Evolutionary conservation across 2,888 invertebrate genomes (phyloP), one percentile per base, ranked within the genome.

Genomic region (Platycnemis pennipes): DNA sequence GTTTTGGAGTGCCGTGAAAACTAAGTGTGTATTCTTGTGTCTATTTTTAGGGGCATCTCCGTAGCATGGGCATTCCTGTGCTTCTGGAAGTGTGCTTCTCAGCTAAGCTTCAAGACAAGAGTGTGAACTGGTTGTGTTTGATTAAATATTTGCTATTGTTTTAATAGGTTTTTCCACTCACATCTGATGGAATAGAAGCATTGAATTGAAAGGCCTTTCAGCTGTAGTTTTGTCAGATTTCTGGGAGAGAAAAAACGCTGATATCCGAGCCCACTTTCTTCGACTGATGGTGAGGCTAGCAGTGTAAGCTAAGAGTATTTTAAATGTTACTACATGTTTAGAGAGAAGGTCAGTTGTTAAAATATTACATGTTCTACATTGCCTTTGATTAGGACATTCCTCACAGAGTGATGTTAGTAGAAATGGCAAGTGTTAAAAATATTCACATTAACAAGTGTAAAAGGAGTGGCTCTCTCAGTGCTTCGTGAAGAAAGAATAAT

Each of bases 21-120:
- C 77, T 77, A 77, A 77, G 77, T 37, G 31, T 77, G 31, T 77
- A 37, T 77, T 77, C 31, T 77, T 77, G 77, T 77, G 77, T 77
- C 77, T 77, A 77, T 77, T 63, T 91, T 63, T 91, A 91, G 91
- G 91, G n/a, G 56, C 63, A 91, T 42, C 91, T 63, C 91, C 44
- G n/a, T 91, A 91, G 63, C 63, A 91, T 91, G 56, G 91, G 91
- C 63, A 69, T 44, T 69, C 37, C 91, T 63, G 63, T 63, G 44
- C 44, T 46, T 91, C 44, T 63, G 89, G 63, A 69, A 91, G 44
- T 63, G 63, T 42, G 44, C 44, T 63, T 69, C 37, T 91, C 26
- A 91, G n/a, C 91, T 63, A 89, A 63, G 49, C 63, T 45, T 44
- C 26, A 42, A 63, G 44, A 63, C 63, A 91, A 91, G 91, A 91